Evolutionary conservation across 2,888 invertebrate genomes (phyloP).

Genomic region (Epinotia bilunana): DNA sequence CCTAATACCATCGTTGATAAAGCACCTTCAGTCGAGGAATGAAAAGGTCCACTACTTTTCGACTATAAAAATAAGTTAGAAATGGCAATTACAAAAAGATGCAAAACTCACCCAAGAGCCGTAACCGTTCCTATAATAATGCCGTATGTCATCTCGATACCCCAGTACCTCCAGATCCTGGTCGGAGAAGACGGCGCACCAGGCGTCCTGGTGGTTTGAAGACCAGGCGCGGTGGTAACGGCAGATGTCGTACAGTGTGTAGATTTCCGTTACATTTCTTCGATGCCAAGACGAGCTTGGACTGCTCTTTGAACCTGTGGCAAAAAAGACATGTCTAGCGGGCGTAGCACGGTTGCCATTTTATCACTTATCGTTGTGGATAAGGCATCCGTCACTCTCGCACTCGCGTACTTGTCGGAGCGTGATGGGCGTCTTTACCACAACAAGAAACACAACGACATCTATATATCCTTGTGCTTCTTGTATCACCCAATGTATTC

Average conservation of each 20-base stretch:
- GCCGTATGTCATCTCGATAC: slow-evolving; percentile 87
- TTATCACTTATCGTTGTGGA: no score
- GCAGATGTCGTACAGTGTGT: slow-evolving; percentile 88
- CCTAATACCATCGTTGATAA: no score
- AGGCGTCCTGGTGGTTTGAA: slow-evolving; percentile 76
- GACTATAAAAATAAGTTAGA: no score
- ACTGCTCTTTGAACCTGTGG: slow-evolving; percentile 56
- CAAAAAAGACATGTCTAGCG: no score
- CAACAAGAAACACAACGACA: slow-evolving; percentile 44
- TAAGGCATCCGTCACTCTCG: no score
- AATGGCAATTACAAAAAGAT: no score
- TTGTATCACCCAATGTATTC: no score
- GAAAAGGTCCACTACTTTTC: no score
- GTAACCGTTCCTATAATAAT: slow-evolving; percentile 81
- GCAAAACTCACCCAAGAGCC: slow-evolving; percentile 43
- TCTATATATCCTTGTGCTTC: slow-evolving; percentile 42
- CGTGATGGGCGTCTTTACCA: no score
- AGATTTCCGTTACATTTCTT: slow-evolving; percentile 64
- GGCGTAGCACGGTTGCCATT: no score
- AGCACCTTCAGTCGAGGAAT: no score
- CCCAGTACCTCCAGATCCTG: slow-evolving; percentile 86
- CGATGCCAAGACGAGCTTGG: slow-evolving; percentile 71
- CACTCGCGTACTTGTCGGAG: no score
- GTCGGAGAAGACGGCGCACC: slow-evolving; percentile 87
- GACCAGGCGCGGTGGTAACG: slow-evolving; percentile 86